Conservation (phyloP, 2,797 vertebrate genomes). For the Enteromius unitaeniatus region DNA sequence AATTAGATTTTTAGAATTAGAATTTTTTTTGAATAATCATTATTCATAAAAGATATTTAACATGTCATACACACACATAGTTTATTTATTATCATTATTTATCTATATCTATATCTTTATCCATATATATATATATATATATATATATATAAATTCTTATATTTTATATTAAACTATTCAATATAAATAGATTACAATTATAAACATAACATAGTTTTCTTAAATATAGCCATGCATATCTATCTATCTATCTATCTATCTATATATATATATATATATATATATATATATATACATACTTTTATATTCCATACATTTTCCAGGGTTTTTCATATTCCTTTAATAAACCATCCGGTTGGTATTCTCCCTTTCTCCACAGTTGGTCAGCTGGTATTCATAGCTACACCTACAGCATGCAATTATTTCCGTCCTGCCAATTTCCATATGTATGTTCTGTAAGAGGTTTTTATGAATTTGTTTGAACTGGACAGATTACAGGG, state of each 20-base stretch:
- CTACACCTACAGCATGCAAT: slow-evolving; percentile 2
- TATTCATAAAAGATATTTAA: background rate
- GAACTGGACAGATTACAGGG: slow-evolving; percentile 64
- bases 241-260: no score
- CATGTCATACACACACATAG: background rate
- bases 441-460: slow-evolving; percentile 20
- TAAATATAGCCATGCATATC: no score
- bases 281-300: no score
- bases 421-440: slow-evolving; percentile 42
- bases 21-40: background rate
- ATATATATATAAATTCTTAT: no score
- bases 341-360: background rate
- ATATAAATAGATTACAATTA: no score
- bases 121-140: background rate
- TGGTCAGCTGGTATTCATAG: slow-evolving; percentile 43
- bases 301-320: no score
- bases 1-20: no score
- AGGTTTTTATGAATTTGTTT: slow-evolving; percentile 52
- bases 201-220: no score
- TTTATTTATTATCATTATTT: background rate
- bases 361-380: slow-evolving; percentile 16
- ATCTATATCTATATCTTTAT: background rate
- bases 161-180: no score
- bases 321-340: background rate
- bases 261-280: no score